These are phyloP conservation scores for Coptotermes formosanus DNA, from an alignment of 1,140 invertebrate species.

Conservation along the genomic window DNA sequence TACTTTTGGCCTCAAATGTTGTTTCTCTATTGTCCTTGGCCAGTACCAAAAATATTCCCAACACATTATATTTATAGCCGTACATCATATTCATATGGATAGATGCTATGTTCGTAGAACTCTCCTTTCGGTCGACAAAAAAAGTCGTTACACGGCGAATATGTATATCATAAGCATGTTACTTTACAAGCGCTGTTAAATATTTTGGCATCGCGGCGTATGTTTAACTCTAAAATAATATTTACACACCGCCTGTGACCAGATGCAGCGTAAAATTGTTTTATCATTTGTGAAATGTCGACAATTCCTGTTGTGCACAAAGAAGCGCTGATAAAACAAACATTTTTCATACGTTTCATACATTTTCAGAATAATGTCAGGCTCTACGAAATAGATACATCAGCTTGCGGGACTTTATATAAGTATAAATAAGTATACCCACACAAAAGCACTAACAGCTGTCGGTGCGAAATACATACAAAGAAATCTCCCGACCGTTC, in stretches of 20 bases:
- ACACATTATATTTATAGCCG: neutral
- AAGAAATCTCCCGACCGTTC: no score
- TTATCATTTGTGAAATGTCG: neutral
- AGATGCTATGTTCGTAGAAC: no score
- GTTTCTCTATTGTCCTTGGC: neutral
- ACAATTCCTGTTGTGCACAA: neutral
- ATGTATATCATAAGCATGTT: neutral
- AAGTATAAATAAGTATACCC: no score
- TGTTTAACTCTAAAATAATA: neutral
- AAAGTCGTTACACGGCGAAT: neutral
- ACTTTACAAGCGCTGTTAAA: neutral
- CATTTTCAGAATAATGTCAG: neutral
- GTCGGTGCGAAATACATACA: no score
- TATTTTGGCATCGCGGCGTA: neutral
- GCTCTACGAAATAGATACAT: neutral
- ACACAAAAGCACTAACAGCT: no score
- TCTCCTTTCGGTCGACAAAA: neutral
- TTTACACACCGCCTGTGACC: neutral
- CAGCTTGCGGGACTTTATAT: no score
- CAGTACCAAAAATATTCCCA: neutral
- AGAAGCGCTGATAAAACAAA: neutral
- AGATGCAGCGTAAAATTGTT: neutral
- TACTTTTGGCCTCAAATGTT: no score
- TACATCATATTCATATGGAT: neutral
- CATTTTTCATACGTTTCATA: neutral